Conservation (phyloP, 2,797 vertebrate genomes). For the Dryobates pubescens region DNA sequence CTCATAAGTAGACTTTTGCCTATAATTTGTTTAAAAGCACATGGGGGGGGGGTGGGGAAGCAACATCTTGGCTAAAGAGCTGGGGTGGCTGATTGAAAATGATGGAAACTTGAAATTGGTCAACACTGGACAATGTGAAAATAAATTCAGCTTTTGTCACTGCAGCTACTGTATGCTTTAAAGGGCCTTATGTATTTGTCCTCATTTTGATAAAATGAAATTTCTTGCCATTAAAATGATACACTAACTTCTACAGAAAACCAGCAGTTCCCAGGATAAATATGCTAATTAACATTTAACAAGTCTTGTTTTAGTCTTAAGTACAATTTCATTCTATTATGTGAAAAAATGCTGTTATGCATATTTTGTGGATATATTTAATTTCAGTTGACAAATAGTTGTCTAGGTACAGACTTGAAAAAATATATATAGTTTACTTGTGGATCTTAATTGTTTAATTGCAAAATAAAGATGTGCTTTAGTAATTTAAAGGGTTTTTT, state of each 20-base stretch:
- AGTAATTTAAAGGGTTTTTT: conserved; percentile 72
- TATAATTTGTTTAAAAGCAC: conserved; percentile 59
- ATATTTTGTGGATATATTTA: conserved; percentile 81
- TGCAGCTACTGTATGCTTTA: conserved; percentile 75
- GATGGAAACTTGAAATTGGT: conserved; percentile 75
- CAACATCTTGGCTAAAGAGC: conserved; percentile 34
- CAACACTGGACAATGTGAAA: conserved; percentile 75
- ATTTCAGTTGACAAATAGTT: conserved; percentile 79
- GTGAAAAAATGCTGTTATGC: conserved; percentile 75
- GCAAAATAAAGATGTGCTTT: conserved; percentile 84
- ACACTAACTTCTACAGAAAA: conserved; percentile 70
- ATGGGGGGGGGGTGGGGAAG: background rate
- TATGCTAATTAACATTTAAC: conserved; percentile 74
- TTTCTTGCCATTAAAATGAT: conserved; percentile 68
- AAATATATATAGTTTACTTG: conserved; percentile 77
- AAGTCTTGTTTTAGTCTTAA: conserved; percentile 76
- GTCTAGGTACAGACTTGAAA: conserved; percentile 80
- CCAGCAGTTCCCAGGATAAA: conserved; percentile 73
- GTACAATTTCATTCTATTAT: conserved; percentile 73
- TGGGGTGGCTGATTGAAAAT: conserved; percentile 35
- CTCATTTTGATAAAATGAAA: conserved; percentile 72
- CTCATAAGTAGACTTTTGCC: conserved; percentile 42
- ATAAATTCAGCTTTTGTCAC: conserved; percentile 69
- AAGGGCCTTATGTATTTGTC: conserved; percentile 76
- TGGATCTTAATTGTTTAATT: conserved; percentile 80